Percentiles rank a stretch among this genome's conserved stretches.
phyloP scores from a whole-genome alignment of 2,113 vertebrate genomes.

The Psilopsiagon aymara region DNA sequence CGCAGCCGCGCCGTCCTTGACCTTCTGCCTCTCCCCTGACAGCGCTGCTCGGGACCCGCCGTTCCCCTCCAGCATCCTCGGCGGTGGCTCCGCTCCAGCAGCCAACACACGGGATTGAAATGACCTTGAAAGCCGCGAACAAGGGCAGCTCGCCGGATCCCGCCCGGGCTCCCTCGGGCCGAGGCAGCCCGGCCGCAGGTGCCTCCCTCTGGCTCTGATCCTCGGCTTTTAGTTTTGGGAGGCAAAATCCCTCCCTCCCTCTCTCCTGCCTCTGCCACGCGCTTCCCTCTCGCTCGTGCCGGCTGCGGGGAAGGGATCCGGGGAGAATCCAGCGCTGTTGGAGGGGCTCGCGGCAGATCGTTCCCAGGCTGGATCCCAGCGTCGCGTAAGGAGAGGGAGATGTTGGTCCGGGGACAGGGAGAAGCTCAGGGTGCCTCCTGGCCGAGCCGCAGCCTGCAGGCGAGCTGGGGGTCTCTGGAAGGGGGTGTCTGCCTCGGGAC shows the following conservation, averaged over 20 bases:
- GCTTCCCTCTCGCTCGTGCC: not conserved
- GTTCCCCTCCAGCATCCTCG: conserved; percentile 3
- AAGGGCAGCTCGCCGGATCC: conserved; percentile 46
- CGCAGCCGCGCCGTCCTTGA: not conserved
- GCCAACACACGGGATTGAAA: conserved; percentile 3
- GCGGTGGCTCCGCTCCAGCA: conserved; percentile 45
- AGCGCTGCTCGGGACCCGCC: not conserved
- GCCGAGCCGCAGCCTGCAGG: not conserved
- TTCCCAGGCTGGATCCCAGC: not conserved
- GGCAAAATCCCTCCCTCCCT: not conserved
- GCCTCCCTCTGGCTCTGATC: not conserved
- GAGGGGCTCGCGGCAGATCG: not conserved
- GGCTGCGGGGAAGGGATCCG: not conserved
- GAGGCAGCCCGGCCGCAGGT: not conserved
- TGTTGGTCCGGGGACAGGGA: not conserved
- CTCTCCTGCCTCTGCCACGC: not conserved
- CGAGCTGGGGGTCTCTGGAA: not conserved
- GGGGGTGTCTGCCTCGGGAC: not conserved
- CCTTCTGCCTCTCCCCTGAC: not conserved
- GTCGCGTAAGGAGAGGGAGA: not conserved
- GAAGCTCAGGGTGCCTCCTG: not conserved
- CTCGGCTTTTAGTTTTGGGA: not conserved
- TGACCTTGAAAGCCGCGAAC: conserved; percentile 42
- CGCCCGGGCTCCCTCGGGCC: not conserved
- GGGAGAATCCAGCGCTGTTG: not conserved